Evolutionary conservation across 2,113 vertebrate species (phyloP).

Genomic region (Thermophis baileyi): DNA sequence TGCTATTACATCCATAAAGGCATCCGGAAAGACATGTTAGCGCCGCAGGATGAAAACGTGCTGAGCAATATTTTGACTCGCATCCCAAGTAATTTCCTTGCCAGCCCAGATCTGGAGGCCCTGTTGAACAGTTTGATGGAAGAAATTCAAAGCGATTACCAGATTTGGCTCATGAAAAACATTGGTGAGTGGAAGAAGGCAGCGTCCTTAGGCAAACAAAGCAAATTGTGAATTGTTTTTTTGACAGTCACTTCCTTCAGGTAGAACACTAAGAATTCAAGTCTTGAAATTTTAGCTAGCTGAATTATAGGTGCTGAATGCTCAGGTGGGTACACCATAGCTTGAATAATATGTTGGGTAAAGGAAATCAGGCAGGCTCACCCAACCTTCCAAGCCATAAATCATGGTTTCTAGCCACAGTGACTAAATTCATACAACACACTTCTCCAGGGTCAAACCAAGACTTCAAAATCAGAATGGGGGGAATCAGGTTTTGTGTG

Average conservation of each 20-base stretch:
- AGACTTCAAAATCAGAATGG: not conserved
- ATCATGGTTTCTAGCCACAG: not conserved
- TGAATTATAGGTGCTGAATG: not conserved
- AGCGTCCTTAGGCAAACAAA: not conserved
- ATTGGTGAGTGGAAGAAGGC: slow-evolving; percentile 73
- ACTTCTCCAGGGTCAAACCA: not conserved
- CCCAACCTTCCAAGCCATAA: not conserved
- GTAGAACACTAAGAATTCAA: not conserved
- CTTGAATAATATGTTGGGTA: not conserved
- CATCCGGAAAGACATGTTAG: slow-evolving; percentile 75
- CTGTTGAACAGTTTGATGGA: slow-evolving; percentile 61
- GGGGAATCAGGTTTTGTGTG: not conserved
- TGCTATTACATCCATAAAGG: slow-evolving; percentile 77
- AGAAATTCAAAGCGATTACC: slow-evolving; percentile 77
- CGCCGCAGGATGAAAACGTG: slow-evolving; percentile 69
- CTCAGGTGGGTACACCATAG: not conserved
- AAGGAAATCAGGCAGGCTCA: not conserved
- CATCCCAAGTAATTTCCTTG: slow-evolving; percentile 64
- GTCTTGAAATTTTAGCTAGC: not conserved
- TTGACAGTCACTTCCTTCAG: not conserved
- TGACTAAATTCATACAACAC: not conserved
- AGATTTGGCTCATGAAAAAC: slow-evolving; percentile 74
- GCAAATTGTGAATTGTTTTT: not conserved
- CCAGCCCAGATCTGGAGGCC: slow-evolving; percentile 49
- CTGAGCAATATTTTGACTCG: slow-evolving; percentile 70